phyloP scores from a whole-genome alignment of 2,888 invertebrate genomes.

The Hypomecis punctinalis region DNA sequence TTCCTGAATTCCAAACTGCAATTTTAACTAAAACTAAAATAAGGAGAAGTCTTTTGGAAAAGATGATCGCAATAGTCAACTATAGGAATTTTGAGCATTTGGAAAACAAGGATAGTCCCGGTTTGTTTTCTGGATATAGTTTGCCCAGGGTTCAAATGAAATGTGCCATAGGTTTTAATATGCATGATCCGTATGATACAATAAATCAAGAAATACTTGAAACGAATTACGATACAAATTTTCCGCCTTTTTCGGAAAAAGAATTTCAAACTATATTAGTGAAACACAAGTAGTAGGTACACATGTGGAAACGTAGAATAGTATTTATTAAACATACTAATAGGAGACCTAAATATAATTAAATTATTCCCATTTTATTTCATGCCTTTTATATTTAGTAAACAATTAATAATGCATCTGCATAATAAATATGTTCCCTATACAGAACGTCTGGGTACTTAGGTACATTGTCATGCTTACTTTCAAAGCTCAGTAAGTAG shows the following conservation, averaged over 20 bases:
- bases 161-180: slow-evolving; percentile 11
- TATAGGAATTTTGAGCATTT: slow-evolving; percentile 7
- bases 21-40: slow-evolving; percentile 15
- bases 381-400: no score
- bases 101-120: background rate
- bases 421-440: no score
- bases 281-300: background rate
- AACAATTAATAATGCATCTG: no score
- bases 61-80: slow-evolving; percentile 1
- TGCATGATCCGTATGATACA: slow-evolving; percentile 1
- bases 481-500: no score
- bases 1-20: slow-evolving; percentile 31
- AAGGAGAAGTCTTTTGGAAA: background rate
- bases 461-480: no score
- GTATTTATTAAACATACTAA: background rate
- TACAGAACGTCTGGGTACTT: no score
- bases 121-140: slow-evolving; percentile 1
- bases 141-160: slow-evolving; percentile 10
- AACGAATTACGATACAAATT: background rate
- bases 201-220: background rate
- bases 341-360: no score
- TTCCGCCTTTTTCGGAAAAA: slow-evolving; percentile 6
- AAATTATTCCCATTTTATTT: no score
- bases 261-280: slow-evolving; percentile 3
- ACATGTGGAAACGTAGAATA: background rate